Evolutionary conservation across 2,888 invertebrate genomes (phyloP).

Genomic region (Orthonychiurus folsomi): DNA sequence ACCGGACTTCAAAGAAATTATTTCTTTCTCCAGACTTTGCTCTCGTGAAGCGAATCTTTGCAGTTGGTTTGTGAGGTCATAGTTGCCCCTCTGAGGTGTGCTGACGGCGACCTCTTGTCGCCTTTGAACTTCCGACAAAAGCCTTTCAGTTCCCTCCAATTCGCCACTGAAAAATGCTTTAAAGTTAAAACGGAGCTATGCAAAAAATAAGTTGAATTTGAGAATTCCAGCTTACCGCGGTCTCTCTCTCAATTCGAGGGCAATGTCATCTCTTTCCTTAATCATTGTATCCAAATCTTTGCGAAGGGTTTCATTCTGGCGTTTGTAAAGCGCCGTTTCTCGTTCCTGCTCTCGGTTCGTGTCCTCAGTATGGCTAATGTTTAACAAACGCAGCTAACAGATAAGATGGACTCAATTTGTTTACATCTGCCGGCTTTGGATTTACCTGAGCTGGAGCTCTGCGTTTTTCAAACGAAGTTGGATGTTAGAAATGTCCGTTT

Average conservation of each 20-base stretch:
- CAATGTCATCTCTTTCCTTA: constrained; percentile 33
- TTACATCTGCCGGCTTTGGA: neutral
- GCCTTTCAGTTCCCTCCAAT: neutral
- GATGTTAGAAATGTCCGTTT: constrained; percentile 25
- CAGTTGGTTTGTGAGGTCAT: too few relatives aligned
- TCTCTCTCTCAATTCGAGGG: too few relatives aligned
- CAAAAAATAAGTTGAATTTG: too few relatives aligned
- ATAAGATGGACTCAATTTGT: too few relatives aligned
- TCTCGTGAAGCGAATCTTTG: too few relatives aligned
- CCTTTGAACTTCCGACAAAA: neutral
- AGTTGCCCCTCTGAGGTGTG: too few relatives aligned
- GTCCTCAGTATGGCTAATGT: neutral
- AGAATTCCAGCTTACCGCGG: too few relatives aligned
- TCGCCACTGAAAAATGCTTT: too few relatives aligned
- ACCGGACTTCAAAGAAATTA: constrained; percentile 20
- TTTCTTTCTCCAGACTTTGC: constrained; percentile 30
- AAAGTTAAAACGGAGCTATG: too few relatives aligned
- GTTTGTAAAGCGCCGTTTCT: constrained; percentile 24
- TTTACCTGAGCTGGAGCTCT: constrained; percentile 31
- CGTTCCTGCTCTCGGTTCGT: constrained; percentile 28
- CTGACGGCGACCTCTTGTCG: too few relatives aligned
- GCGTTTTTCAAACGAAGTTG: constrained; percentile 31
- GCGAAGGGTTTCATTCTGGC: constrained; percentile 27
- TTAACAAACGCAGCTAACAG: too few relatives aligned
- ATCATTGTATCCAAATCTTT: constrained; percentile 28